Percentiles rank a stretch among this genome's conserved stretches.
Conservation (phyloP, 2,888 invertebrate species). For the Melanargia galathea region DNA sequence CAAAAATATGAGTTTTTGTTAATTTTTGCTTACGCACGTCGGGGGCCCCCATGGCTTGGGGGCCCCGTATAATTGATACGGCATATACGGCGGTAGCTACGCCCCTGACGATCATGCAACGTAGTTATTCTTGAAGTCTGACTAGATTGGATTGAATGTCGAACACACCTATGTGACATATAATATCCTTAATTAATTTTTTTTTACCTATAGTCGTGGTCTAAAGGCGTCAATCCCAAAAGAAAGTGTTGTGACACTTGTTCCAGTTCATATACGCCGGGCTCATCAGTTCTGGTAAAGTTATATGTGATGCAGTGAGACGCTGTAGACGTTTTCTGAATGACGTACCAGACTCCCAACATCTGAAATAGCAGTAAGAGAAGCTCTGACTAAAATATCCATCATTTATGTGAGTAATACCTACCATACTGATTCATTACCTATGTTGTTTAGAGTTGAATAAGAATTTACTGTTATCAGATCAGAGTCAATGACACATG, state of each 20-base stretch:
- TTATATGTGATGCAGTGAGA: slow-evolving; percentile 91
- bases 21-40: too few species aligned
- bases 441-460: not conserved
- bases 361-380: slow-evolving; percentile 76
- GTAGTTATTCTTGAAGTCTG: too few species aligned
- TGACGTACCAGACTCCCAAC: slow-evolving; percentile 90
- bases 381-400: slow-evolving; percentile 4
- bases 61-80: too few species aligned
- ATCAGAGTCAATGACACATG: slow-evolving; percentile 18
- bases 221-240: slow-evolving; percentile 86
- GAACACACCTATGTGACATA: not conserved
- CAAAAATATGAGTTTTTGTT: too few species aligned
- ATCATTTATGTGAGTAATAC: too few species aligned
- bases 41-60: too few species aligned
- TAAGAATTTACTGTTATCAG: slow-evolving; percentile 18
- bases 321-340: slow-evolving; percentile 91
- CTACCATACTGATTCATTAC: too few species aligned
- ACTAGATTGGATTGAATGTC: too few species aligned
- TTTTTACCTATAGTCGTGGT: slow-evolving; percentile 86
- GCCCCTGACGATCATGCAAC: too few species aligned
- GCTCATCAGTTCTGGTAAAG: slow-evolving; percentile 86
- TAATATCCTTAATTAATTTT: not conserved
- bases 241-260: slow-evolving; percentile 88
- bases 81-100: too few species aligned
- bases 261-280: slow-evolving; percentile 85